phyloP scores from a whole-genome alignment of 2,888 invertebrate genomes.

The Phorcus lineatus region DNA sequence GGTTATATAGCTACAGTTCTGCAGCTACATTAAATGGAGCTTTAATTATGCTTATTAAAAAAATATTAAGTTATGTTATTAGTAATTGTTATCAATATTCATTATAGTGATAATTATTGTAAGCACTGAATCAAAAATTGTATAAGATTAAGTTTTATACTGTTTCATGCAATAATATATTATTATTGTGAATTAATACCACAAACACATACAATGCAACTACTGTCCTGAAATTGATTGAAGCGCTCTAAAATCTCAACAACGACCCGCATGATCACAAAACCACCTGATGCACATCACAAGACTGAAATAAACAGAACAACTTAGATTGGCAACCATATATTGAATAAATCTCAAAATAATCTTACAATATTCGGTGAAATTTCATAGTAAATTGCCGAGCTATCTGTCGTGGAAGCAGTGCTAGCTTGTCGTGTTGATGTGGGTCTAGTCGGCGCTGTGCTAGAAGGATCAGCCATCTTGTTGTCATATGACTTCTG shows the following conservation, averaged over 20 bases:
- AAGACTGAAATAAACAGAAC: constrained; percentile 1
- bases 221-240: neutral
- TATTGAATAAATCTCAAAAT: neutral
- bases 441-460: constrained; percentile 34
- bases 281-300: neutral
- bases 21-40: too few relatives aligned
- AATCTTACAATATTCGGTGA: constrained; percentile 59
- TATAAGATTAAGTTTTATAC: too few relatives aligned
- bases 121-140: too few relatives aligned
- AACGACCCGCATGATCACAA: neutral
- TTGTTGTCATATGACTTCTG: constrained; percentile 21
- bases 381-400: constrained; percentile 62
- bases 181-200: too few relatives aligned
- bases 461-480: constrained; percentile 9
- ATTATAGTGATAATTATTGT: too few relatives aligned
- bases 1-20: too few relatives aligned
- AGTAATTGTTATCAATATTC: too few relatives aligned
- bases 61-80: too few relatives aligned
- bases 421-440: constrained; percentile 36
- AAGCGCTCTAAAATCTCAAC: neutral
- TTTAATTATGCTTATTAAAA: too few relatives aligned
- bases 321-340: neutral
- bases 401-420: constrained; percentile 44
- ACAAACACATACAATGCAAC: too few relatives aligned
- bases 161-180: too few relatives aligned